Conservation (phyloP, 23 tunicate species). For the Corella eumyota region DNA sequence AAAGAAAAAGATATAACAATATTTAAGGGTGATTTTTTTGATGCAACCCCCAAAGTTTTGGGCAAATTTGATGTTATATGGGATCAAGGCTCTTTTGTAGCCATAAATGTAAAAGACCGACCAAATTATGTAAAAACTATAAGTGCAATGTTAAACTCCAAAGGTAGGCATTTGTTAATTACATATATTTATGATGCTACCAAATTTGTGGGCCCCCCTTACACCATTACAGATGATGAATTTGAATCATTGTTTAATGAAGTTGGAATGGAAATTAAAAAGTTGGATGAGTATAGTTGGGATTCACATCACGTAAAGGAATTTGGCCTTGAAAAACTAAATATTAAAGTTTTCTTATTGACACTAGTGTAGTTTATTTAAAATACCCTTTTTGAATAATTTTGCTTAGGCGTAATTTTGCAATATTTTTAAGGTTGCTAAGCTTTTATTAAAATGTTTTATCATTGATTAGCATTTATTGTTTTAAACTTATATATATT, state of each 20-base stretch:
- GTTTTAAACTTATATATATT: too few relatives aligned
- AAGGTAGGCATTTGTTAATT: slow-evolving; percentile 15
- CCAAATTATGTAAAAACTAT: slow-evolving; percentile 18
- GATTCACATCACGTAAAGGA: too few relatives aligned
- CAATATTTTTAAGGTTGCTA: too few relatives aligned
- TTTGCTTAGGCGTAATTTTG: too few relatives aligned
- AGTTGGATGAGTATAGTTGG: too few relatives aligned
- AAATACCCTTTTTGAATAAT: too few relatives aligned
- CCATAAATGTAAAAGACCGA: slow-evolving; percentile 23
- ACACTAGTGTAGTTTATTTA: too few relatives aligned
- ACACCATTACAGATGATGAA: neutral
- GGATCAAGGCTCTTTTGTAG: slow-evolving; percentile 56
- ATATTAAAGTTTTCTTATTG: too few relatives aligned
- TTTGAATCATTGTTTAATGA: neutral
- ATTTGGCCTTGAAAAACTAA: too few relatives aligned
- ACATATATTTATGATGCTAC: slow-evolving; percentile 11
- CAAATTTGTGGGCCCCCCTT: slow-evolving; percentile 38
- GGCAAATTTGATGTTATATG: slow-evolving; percentile 65
- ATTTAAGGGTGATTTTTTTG: slow-evolving; percentile 66
- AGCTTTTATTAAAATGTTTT: too few relatives aligned
- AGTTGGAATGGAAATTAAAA: too few relatives aligned
- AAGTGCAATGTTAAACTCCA: slow-evolving; percentile 11
- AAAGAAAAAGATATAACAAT: slow-evolving; percentile 30
- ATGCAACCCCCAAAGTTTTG: slow-evolving; percentile 6
- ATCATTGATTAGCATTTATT: too few relatives aligned